These are phyloP conservation scores for Tachina fera DNA, from an alignment of 2,888 invertebrate genomes.

Conservation along the genomic window DNA sequence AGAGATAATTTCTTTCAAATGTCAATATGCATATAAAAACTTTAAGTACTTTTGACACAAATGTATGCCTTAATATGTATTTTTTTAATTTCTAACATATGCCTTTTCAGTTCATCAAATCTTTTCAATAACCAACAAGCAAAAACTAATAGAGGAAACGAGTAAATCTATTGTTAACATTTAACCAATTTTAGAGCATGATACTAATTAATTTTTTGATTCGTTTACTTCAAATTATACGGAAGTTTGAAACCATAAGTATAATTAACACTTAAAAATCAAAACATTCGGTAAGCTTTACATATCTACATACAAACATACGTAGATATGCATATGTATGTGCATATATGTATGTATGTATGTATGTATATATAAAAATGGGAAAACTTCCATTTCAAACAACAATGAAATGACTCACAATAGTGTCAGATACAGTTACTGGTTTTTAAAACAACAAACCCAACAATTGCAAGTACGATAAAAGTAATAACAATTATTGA, in stretches of 20 bases:
- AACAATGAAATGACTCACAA: constrained; percentile 40
- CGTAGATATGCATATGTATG: no score
- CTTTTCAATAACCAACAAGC: no score
- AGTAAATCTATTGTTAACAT: background rate
- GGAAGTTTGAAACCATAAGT: constrained; percentile 7
- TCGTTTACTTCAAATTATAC: background rate
- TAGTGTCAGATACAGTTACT: constrained; percentile 6
- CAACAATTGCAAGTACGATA: background rate
- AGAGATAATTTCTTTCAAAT: no score
- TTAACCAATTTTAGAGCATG: background rate
- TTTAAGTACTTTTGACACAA: no score
- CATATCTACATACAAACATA: background rate
- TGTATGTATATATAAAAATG: background rate
- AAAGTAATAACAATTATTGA: constrained; percentile 7
- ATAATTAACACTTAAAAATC: constrained; percentile 1
- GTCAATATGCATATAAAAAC: no score
- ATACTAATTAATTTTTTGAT: background rate
- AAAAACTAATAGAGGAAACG: background rate
- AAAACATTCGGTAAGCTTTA: no score
- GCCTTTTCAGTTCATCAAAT: no score
- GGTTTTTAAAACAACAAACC: background rate
- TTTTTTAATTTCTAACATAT: no score
- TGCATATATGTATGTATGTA: background rate
- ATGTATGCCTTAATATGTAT: no score
- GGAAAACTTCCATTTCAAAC: background rate